Conservation (phyloP, 2,888 invertebrate species). For the Drosophila helvetica region DNA sequence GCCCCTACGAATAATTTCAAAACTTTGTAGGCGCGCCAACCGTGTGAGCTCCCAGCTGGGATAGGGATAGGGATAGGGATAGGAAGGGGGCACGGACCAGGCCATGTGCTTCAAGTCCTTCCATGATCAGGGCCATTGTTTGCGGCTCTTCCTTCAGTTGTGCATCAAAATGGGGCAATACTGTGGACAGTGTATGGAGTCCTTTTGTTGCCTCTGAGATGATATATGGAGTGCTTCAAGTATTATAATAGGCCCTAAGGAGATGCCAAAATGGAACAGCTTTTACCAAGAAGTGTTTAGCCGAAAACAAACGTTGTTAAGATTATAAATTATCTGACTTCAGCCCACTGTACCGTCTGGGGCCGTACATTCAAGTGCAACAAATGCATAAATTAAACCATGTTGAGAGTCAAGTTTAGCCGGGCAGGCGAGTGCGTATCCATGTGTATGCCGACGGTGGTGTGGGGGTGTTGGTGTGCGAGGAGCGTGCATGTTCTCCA, state of each 20-base stretch:
- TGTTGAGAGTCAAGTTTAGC: constrained; percentile 30
- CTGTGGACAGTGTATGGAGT: neutral
- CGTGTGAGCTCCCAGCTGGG: constrained; percentile 5
- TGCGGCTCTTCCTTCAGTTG: constrained; percentile 26
- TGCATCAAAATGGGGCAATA: constrained; percentile 2
- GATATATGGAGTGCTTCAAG: too few relatives aligned
- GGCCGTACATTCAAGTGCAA: constrained; percentile 46
- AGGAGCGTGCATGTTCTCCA: constrained; percentile 65
- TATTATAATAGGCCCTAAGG: too few relatives aligned
- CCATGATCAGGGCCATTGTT: constrained; percentile 7
- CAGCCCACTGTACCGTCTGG: constrained; percentile 45
- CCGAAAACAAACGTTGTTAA: too few relatives aligned
- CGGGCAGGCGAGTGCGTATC: constrained; percentile 10
- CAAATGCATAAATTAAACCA: constrained; percentile 73
- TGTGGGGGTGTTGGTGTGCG: constrained; percentile 39
- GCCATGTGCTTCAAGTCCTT: constrained; percentile 5
- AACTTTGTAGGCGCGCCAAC: constrained; percentile 26
- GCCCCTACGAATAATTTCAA: constrained; percentile 46
- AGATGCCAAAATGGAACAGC: too few relatives aligned
- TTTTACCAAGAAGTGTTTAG: too few relatives aligned
- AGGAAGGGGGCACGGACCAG: too few relatives aligned
- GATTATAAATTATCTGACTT: too few relatives aligned
- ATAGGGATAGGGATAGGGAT: neutral
- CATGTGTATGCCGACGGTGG: neutral
- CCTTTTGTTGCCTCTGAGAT: neutral